These are phyloP conservation scores for Papilio xuthus DNA, from an alignment of 1,140 invertebrate genomes.

Conservation along the genomic window DNA sequence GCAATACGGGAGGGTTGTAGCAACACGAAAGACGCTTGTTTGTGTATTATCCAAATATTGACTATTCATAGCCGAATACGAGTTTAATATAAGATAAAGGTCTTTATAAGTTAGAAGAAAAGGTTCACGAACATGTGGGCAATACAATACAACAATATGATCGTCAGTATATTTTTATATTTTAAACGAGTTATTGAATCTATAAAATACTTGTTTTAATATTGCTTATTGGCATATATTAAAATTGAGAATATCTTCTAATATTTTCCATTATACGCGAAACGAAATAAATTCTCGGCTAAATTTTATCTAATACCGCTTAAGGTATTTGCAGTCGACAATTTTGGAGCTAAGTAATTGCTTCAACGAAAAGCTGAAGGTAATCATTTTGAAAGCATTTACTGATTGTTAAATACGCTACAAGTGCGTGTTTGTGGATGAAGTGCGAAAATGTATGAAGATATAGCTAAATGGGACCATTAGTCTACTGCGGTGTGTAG, in stretches of 20 bases:
- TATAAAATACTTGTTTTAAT: no score
- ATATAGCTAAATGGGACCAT: neutral
- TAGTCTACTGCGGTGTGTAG: neutral
- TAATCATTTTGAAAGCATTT: constrained; percentile 21
- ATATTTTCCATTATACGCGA: neutral
- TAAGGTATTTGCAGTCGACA: neutral
- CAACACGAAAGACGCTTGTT: neutral
- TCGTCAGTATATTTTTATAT: no score
- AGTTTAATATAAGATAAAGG: neutral
- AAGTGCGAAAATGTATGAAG: neutral
- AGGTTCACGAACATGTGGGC: neutral
- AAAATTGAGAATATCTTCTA: no score
- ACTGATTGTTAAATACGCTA: neutral
- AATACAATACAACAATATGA: neutral
- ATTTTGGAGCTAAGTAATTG: neutral
- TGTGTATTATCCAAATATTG: neutral
- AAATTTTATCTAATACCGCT: neutral
- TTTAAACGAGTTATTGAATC: no score
- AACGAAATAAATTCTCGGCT: neutral
- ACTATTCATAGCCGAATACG: neutral
- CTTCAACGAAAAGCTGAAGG: constrained; percentile 5
- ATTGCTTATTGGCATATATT: no score
- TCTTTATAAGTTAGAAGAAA: neutral
- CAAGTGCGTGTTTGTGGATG: neutral
- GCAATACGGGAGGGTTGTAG: neutral